Evolutionary conservation across 2,797 vertebrate genomes (phyloP), one percentile per base, ranked within the genome.

Genomic region (Tadarida brasiliensis): DNA sequence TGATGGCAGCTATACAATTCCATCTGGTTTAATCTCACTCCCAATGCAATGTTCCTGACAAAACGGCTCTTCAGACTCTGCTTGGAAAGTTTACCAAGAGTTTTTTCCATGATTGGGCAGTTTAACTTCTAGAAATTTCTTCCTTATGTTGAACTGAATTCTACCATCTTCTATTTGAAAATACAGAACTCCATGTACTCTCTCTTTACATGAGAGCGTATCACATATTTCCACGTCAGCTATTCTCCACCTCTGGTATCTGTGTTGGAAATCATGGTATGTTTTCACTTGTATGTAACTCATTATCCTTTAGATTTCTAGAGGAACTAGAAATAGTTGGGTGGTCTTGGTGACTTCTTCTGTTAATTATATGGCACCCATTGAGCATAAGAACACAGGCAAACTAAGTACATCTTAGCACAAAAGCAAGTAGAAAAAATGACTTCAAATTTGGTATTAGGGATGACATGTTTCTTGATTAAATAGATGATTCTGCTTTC

Each of bases 121-220:
- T 93, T 89, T 94, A 87, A 82, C 90, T 93, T 83, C 92, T 94
- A 95, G 63, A 63, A 94, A 89, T 61, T 70, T 96, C 78, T 78
- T 63, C 26, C 56, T 39, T 91, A 63, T 24, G 70, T 8, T 80
- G 73, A 87, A 28, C n/a, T 73, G 22, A 96, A 94, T 77, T 78
- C 68, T 76, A 71, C 4, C 22, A 77, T n/a, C 65, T 77, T 81
- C 71, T 30, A 94, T 87, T 49, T 92, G 65, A 82, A 91, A 81
- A 82, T 35, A 94, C 2, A 73, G 30, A 76, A 83, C 83, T 83
- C 19, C 26, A 33, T 54, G 70, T 80, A 56, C 26, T 94, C 16
- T 91, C 16, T 94, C 16, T 61, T 84, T 51, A 51, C 15, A 26
- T 61, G 63, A 59, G 0, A 83, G 54, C 14, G n/a, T 28, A 89